Conservation (phyloP, 2,113 vertebrate genomes). For the Eclectus roratus region DNA sequence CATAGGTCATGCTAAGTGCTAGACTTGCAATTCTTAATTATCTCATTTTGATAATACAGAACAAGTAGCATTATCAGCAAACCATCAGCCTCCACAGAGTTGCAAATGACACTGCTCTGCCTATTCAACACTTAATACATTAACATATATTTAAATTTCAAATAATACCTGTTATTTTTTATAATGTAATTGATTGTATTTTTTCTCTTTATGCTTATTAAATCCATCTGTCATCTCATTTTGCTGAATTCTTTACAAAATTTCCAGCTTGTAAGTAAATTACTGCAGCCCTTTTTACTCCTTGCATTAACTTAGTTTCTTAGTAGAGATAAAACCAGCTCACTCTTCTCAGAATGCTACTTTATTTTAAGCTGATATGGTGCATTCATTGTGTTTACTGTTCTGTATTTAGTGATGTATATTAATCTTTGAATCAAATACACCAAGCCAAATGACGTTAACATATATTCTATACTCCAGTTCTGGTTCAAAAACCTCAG, state of each 20-base stretch:
- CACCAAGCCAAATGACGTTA: background rate
- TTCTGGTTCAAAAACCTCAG: background rate
- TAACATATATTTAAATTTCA: background rate
- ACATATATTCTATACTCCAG: background rate
- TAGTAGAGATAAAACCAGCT: background rate
- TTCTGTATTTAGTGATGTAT: background rate
- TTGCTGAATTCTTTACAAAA: background rate
- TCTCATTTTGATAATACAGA: slow-evolving; percentile 29
- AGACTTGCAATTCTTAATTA: slow-evolving; percentile 38
- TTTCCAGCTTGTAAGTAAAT: background rate
- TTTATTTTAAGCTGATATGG: background rate
- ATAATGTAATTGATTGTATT: background rate
- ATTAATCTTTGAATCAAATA: background rate
- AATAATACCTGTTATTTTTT: background rate
- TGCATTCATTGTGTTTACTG: background rate
- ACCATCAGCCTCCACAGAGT: background rate
- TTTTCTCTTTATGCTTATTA: background rate
- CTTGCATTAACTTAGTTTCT: background rate
- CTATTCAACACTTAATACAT: background rate
- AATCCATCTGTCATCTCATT: background rate
- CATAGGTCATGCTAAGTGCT: background rate
- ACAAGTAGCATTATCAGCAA: slow-evolving; percentile 11
- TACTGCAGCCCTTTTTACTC: background rate
- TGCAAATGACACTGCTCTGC: slow-evolving; percentile 5
- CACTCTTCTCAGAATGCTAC: background rate